Evolutionary conservation across 2,113 vertebrate genomes (phyloP).

Genomic region (Danionella cerebrum): DNA sequence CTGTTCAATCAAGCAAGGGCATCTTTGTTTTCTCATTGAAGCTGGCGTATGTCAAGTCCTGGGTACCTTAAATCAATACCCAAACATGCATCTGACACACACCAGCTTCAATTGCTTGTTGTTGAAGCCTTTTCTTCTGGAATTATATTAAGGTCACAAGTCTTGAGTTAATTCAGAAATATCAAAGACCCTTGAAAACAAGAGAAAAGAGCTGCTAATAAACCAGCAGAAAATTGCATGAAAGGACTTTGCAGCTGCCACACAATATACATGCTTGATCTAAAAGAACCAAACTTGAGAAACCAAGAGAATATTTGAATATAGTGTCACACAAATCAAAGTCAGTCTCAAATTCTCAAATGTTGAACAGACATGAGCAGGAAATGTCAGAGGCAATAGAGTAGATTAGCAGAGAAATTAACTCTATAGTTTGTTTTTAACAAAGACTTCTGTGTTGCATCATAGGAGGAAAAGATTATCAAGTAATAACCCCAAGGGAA

Average conservation of each 20-base stretch:
- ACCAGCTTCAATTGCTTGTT: background rate
- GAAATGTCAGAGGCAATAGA: no score
- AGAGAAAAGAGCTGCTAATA: background rate
- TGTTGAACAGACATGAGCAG: no score
- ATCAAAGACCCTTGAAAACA: background rate
- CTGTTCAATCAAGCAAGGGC: constrained; percentile 7
- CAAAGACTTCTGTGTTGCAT: no score
- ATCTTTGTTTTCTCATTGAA: background rate
- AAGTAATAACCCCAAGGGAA: no score
- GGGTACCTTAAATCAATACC: constrained; percentile 9
- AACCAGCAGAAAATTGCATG: background rate
- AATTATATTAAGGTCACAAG: constrained; percentile 1
- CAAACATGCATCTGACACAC: background rate
- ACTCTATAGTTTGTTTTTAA: no score
- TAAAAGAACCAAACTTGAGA: background rate
- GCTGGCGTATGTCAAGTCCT: background rate
- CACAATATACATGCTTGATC: background rate
- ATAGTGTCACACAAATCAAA: background rate
- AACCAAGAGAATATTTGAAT: background rate
- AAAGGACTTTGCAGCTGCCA: background rate
- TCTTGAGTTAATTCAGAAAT: background rate
- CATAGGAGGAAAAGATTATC: no score
- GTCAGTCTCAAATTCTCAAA: background rate
- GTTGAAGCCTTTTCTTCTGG: background rate
- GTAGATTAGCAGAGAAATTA: no score